Conservation (phyloP, 2,888 invertebrate species). For the Pomacea canaliculata region DNA sequence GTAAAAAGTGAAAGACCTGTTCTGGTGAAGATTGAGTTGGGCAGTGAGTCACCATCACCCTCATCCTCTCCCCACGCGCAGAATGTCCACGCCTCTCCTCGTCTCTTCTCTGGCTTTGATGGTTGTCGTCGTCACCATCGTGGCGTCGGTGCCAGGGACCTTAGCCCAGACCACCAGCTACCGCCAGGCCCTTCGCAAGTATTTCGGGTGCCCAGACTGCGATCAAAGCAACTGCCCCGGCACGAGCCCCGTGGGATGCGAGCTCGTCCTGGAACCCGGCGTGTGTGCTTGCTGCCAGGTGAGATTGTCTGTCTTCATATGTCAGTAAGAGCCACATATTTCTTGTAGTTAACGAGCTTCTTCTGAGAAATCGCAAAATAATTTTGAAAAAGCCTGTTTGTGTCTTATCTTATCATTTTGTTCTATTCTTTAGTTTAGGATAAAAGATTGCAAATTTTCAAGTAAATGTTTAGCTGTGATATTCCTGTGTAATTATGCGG, state of each 20-base stretch:
- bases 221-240: slow-evolving; percentile 1
- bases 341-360: too few species aligned
- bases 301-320: not conserved
- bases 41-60: not conserved
- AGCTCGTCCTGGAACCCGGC: slow-evolving; percentile 27
- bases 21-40: not conserved
- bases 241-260: slow-evolving; percentile 12
- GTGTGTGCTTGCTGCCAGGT: slow-evolving; percentile 29
- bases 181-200: slow-evolving; percentile 10
- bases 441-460: too few species aligned
- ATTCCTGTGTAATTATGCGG: not conserved
- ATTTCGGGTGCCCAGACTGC: slow-evolving; percentile 29
- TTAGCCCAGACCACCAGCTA: not conserved
- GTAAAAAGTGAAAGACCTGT: not conserved
- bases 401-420: not conserved
- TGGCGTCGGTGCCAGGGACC: not conserved
- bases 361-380: too few species aligned
- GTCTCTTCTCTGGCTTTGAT: not conserved
- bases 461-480: too few species aligned
- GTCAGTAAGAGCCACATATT: too few species aligned
- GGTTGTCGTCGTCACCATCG: not conserved
- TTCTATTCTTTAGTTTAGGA: too few species aligned
- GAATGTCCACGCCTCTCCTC: too few species aligned
- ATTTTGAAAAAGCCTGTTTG: not conserved
- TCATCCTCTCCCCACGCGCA: too few species aligned